phyloP scores from a whole-genome alignment of 2,888 invertebrate genomes.

The Xylocampa areola region DNA sequence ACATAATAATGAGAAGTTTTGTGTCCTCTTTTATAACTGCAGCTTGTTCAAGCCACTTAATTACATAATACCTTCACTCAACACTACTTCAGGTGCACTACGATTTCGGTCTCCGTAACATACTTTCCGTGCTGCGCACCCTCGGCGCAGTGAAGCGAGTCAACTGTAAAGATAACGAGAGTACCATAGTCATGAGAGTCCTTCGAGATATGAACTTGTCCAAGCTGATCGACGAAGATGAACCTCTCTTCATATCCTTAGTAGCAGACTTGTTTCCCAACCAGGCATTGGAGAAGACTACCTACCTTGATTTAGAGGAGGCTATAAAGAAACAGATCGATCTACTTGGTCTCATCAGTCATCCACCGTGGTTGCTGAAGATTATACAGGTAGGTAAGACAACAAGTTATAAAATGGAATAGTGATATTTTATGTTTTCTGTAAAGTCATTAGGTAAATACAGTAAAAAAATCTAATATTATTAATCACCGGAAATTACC shows the following conservation, averaged over 20 bases:
- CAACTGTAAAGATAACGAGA: slow-evolving; percentile 97
- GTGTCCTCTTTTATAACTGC: no score
- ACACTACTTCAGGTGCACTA: slow-evolving; percentile 94
- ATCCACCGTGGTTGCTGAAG: slow-evolving; percentile 98
- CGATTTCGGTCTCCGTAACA: slow-evolving; percentile 98
- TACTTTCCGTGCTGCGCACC: slow-evolving; percentile 97
- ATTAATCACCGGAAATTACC: no score
- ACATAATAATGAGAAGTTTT: no score
- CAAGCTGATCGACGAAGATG: slow-evolving; percentile 98
- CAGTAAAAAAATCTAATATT: no score
- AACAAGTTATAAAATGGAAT: no score
- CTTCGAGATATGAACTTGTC: slow-evolving; percentile 99
- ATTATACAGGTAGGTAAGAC: slow-evolving; percentile 93
- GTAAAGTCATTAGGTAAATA: no score
- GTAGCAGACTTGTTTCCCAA: slow-evolving; percentile 99
- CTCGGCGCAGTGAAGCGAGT: slow-evolving; percentile 97
- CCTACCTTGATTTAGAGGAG: slow-evolving; percentile 96
- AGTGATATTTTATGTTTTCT: no score
- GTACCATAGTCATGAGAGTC: slow-evolving; percentile 98
- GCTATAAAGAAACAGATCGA: slow-evolving; percentile 96
- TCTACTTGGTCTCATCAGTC: slow-evolving; percentile 94
- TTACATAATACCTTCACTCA: neutral
- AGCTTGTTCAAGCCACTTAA: no score
- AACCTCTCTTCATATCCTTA: slow-evolving; percentile 98
- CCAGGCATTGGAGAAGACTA: slow-evolving; percentile 97